Evolutionary conservation across 2,113 vertebrate species (phyloP), one percentile per base, ranked within the genome.

Genomic region (Clarias batrachus): DNA sequence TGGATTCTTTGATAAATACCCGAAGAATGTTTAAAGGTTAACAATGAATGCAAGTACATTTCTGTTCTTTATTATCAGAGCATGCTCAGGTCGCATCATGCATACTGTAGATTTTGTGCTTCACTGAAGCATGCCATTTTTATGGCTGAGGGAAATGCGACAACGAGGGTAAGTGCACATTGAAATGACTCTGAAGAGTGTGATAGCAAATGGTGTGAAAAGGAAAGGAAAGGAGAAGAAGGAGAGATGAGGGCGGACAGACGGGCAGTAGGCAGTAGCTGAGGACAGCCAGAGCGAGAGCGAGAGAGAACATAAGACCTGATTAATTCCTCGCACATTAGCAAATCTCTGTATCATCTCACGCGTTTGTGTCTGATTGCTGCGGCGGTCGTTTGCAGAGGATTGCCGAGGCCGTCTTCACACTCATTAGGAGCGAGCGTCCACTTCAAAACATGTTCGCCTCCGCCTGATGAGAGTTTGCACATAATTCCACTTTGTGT

Each of bases 401-500:
- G 33, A 65, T 63, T 19, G n/a, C 37, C 12, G 27, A 81, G n/a
- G 52, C 81, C 48, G 52, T 27, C 33, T 81, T 87, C 59, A 62
- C 68, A 87, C 85, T 87, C 52, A 82, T 87, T 78, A 87, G 11
- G 27, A 48, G 33, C 76, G 60, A 85, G 52, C 23, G 70, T 63
- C 48, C n/a, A 83, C 65, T 88, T 60, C 60, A 65, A 16, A 13
- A 23, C 81, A 65, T 62, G 74, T 54, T 79, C 14, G 14, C 59
- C 14, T 48, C 30, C 41, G 66, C 81, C 37, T 86, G 65, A 54
- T 63, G 13, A 66, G 70, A 63, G 60, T 30, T 54, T 70, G 21
- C 68, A 30, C 77, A 30, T 30, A 59, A 79, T 2, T 9, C 54
- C 9, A 25, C 17, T 80, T 33, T 80, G 13, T 23, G 16, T 19